Evolutionary conservation across 2,797 vertebrate species (phyloP), one percentile per base, ranked within the genome.

Genomic region (Lates japonicus): DNA sequence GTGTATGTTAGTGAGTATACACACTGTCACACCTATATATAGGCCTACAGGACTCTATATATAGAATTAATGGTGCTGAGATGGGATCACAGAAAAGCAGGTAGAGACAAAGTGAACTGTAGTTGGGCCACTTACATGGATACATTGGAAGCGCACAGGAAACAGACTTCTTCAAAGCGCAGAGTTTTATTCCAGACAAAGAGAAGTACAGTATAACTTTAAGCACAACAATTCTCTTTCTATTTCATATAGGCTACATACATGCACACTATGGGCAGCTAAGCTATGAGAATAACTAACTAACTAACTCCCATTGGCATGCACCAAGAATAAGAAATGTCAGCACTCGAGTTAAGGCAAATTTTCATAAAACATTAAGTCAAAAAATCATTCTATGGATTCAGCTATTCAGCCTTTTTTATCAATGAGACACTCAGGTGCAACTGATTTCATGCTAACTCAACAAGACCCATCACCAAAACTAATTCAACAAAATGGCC

Each of bases 141-240:
- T 58, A 93, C 87, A 93, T 74, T 93, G 86, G 92, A 85, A 90
- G 88, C 74, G 71, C 81, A 90, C 90, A 77, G 91, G 90, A 90
- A 89, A 92, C 71, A 90, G 92, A 94, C 91, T 89, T 90, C 93
- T 94, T 94, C 94, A 94, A 87, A 93, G 92, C 88, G 92, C 93
- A 94, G 94, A 94, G 93, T 94, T 95, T 94, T 93, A 93, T 86
- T 86, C 88, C 92, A 91, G 94, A 93, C 91, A 94, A 86, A 93
- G 87, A 94, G 79, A 93, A 92, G 87, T 90, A 91, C 83, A 93
- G 80, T 88, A 59, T 65, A 74, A 90, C 90, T 93, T 87, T 87
- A 78, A 85, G 74, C 59, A 91, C 83, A 90, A 81, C 39, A 87
- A 58, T 59, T 83, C 42, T 72, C 61, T 58, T 44, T 80, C 66